Evolutionary conservation across 2,797 vertebrate species (phyloP).

Genomic region (Esox masquinongy): DNA sequence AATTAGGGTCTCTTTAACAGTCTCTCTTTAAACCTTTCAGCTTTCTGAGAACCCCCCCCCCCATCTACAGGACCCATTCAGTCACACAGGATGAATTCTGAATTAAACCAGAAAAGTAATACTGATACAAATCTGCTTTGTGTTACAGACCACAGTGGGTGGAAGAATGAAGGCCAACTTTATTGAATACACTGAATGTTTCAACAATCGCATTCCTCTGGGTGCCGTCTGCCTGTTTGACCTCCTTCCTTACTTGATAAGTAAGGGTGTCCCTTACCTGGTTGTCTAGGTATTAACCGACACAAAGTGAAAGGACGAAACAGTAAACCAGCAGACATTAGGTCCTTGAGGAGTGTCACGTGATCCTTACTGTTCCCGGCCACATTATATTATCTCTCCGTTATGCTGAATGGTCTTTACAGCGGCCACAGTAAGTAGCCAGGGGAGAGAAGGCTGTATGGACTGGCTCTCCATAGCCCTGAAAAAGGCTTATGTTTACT

Average conservation of each 20-base stretch:
- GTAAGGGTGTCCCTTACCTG: neutral
- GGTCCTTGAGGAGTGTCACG: no score
- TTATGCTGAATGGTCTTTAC: neutral
- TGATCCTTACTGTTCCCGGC: constrained; percentile 12
- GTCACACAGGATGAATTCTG: constrained; percentile 28
- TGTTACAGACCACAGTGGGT: no score
- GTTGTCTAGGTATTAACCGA: no score
- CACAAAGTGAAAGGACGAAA: no score
- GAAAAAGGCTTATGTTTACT: neutral
- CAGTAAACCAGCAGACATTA: no score
- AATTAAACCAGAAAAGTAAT: neutral
- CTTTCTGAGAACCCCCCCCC: constrained; percentile 47
- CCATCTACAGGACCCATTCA: constrained; percentile 20
- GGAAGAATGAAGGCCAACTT: no score
- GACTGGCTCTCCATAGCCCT: constrained; percentile 38
- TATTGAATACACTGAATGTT: no score
- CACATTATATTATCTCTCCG: constrained; percentile 46
- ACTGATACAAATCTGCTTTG: no score
- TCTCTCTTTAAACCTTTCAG: constrained; percentile 60
- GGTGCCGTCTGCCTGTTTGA: no score
- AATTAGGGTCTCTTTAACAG: constrained; percentile 5
- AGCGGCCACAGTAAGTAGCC: neutral
- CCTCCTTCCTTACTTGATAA: neutral
- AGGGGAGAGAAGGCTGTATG: no score
- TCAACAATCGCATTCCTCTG: no score